A percentile compares a stretch with the other conserved stretches of the same genome.
Conservation (phyloP, 2,113 vertebrate species). For the Tamias sibiricus region DNA sequence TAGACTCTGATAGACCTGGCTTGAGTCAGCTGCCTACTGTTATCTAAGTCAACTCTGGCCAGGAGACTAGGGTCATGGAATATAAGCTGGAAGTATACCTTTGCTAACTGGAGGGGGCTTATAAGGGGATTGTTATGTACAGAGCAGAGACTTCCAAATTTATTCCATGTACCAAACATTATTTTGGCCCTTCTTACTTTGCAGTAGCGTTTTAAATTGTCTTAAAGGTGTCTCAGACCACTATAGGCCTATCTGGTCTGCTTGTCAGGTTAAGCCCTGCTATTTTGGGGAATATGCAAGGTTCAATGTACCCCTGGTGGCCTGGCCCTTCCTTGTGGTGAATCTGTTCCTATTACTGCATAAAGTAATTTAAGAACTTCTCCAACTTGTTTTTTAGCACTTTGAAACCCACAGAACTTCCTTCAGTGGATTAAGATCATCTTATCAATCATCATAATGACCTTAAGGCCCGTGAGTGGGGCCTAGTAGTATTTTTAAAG, state of each 20-base stretch:
- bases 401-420: background rate
- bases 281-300: background rate
- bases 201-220: background rate
- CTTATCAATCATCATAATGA: background rate
- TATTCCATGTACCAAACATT: background rate
- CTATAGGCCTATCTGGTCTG: background rate
- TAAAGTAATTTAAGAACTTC: background rate
- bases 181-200: conserved; percentile 24
- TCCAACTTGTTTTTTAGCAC: background rate
- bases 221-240: background rate
- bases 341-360: background rate
- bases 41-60: background rate
- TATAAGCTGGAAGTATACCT: background rate
- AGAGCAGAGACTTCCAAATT: background rate
- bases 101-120: background rate
- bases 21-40: background rate
- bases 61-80: background rate
- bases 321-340: background rate
- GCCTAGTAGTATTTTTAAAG: background rate
- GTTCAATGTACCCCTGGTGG: background rate
- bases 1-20: background rate
- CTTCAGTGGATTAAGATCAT: conserved; percentile 20
- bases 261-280: background rate
- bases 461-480: background rate
- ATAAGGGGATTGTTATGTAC: background rate